Conservation (phyloP, 2,797 vertebrate species). For the Scolopax rusticola region DNA sequence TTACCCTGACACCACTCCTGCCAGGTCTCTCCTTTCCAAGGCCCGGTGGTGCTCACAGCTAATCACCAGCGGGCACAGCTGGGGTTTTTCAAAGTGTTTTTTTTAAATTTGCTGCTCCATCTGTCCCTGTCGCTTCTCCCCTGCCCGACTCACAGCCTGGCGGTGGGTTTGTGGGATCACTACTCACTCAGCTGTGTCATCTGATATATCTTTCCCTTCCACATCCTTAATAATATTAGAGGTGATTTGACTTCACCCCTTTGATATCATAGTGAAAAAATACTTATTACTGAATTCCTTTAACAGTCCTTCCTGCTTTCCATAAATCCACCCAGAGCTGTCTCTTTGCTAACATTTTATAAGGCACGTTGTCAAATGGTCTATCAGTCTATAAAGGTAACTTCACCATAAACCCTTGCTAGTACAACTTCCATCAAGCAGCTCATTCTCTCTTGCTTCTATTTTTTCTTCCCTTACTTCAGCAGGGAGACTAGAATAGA, state of each 20-base stretch:
- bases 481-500: neutral
- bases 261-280: neutral
- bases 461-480: neutral
- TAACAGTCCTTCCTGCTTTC: neutral
- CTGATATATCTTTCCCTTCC: neutral
- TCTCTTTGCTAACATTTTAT: neutral
- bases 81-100: neutral
- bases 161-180: no score
- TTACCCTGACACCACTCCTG: fast-evolving
- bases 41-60: neutral
- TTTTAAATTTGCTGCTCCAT: neutral
- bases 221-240: neutral
- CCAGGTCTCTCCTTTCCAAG: neutral
- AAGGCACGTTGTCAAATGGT: neutral
- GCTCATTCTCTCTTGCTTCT: neutral
- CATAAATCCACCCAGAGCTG: neutral
- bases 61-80: neutral
- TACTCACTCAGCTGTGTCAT: neutral
- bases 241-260: neutral
- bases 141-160: neutral
- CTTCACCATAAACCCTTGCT: neutral
- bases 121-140: neutral
- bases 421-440: neutral
- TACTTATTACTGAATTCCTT: neutral
- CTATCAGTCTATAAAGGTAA: no score